phyloP scores from a whole-genome alignment of 2,797 vertebrate genomes.

The Anomalospiza imberbis region DNA sequence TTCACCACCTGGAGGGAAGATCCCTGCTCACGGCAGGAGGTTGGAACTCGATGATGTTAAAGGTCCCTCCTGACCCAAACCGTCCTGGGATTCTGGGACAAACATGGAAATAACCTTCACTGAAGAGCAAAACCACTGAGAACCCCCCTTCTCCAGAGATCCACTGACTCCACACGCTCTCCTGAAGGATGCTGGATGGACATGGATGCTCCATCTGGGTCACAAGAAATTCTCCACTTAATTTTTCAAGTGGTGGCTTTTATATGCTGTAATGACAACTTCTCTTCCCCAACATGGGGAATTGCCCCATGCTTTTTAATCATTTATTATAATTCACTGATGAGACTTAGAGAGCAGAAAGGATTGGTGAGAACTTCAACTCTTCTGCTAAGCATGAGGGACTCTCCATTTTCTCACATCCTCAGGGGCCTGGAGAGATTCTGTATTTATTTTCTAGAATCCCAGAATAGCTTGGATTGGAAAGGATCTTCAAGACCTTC shows the following conservation, averaged over 20 bases:
- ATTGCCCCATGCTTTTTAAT: neutral
- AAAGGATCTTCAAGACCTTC: neutral
- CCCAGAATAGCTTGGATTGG: neutral
- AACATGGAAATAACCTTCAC: neutral
- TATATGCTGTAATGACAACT: rapidly evolving
- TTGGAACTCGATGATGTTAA: rapidly evolving
- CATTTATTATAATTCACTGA: neutral
- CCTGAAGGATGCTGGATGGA: neutral
- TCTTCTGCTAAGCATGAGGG: neutral
- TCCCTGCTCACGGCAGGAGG: neutral
- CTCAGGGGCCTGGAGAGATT: neutral
- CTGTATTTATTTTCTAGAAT: neutral
- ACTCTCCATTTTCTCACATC: neutral
- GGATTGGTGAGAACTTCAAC: neutral
- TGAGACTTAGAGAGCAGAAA: neutral
- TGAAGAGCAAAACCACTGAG: neutral
- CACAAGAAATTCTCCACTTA: neutral
- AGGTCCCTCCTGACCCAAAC: neutral
- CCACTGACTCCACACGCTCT: rapidly evolving
- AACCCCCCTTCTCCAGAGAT: neutral
- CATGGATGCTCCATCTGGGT: neutral
- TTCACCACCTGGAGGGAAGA: neutral
- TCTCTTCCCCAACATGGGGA: rapidly evolving
- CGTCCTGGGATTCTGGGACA: neutral
- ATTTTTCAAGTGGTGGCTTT: neutral